Evolutionary conservation across 1,140 invertebrate genomes (phyloP).

Genomic region (Meloidogyne exigua): DNA sequence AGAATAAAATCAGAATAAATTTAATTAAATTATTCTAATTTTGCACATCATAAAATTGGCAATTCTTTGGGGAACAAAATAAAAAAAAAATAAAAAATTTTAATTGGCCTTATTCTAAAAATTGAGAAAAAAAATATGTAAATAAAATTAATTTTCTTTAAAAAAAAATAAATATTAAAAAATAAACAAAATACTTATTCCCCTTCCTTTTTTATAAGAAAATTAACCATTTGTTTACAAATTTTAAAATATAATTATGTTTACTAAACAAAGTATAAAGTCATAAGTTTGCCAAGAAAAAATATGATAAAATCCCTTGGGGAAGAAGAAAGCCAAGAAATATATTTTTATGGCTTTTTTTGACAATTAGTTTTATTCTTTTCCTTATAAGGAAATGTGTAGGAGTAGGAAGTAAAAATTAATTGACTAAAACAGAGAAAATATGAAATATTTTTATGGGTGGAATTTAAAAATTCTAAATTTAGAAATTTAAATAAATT

Average conservation of each 20-base stretch:
- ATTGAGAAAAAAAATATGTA: slow-evolving; percentile 8
- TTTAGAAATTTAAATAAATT: neutral
- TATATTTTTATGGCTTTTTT: neutral
- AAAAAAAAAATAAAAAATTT: neutral
- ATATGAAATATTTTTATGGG: slow-evolving; percentile 2
- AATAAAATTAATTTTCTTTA: neutral
- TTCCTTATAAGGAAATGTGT: neutral
- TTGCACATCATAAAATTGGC: too few species aligned
- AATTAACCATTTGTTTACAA: too few species aligned
- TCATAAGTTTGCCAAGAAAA: slow-evolving; percentile 15
- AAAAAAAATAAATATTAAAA: neutral
- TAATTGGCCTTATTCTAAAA: neutral
- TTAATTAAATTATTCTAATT: too few species aligned
- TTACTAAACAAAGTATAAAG: neutral
- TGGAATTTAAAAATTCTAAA: neutral
- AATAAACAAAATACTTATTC: too few species aligned
- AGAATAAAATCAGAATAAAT: too few species aligned
- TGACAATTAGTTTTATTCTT: neutral
- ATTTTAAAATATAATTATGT: too few species aligned
- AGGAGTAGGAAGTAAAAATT: neutral
- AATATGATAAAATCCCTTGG: slow-evolving; percentile 1
- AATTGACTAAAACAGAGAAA: neutral
- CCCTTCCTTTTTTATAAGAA: too few species aligned
- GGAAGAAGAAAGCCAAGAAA: neutral
- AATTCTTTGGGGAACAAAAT: neutral